Percentiles rank a stretch among this genome's conserved stretches.
Conservation (phyloP, 2,113 vertebrate genomes). For the Struthio camelus region DNA sequence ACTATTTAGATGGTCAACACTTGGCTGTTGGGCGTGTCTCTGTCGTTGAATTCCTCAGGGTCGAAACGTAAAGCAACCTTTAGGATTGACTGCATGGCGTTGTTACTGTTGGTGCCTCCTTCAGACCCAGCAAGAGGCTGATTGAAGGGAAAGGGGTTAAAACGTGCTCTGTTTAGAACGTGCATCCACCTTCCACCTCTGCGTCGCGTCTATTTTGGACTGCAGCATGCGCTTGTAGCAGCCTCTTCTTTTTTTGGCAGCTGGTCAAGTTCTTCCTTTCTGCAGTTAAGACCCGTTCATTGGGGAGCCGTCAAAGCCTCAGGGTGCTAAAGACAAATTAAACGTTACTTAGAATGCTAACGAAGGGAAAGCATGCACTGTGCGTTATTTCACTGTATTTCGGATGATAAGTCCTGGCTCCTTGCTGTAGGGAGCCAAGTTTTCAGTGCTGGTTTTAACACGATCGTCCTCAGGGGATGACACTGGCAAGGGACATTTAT, state of each 20-base stretch:
- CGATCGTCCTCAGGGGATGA: background rate
- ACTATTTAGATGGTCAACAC: background rate
- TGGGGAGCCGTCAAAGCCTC: background rate
- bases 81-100: background rate
- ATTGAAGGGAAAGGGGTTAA: too few relatives aligned
- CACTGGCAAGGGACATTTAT: background rate
- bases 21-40: background rate
- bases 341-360: background rate
- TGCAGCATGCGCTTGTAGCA: background rate
- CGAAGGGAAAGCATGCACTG: background rate
- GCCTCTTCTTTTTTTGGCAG: background rate
- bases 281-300: background rate
- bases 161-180: background rate
- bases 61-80: background rate
- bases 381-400: background rate
- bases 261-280: background rate
- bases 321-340: background rate
- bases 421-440: rapidly evolving
- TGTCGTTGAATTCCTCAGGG: background rate
- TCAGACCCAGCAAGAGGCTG: rapidly evolving
- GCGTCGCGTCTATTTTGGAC: background rate
- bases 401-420: background rate
- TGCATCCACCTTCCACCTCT: background rate
- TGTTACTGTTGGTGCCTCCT: background rate
- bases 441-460: background rate